phyloP scores from a whole-genome alignment of 2,797 vertebrate genomes.

The Mus minutoides region DNA sequence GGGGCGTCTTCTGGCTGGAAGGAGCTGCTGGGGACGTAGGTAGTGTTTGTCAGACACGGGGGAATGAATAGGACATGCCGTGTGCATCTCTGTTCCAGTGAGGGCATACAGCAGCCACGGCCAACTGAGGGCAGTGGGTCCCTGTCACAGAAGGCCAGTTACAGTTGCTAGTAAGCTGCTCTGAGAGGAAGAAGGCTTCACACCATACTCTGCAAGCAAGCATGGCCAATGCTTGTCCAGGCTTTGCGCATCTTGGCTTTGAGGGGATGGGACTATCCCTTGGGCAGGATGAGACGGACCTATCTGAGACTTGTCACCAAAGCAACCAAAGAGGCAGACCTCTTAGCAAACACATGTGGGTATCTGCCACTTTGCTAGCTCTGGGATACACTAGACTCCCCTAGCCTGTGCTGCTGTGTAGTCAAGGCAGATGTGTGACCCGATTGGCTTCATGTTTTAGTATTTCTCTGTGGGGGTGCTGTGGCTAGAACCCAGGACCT shows the following conservation, averaged over 20 bases:
- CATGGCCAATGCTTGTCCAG: neutral
- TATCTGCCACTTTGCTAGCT: neutral
- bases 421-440: neutral
- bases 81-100: too few species aligned
- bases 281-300: neutral
- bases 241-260: neutral
- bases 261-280: neutral
- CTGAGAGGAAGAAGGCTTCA: neutral
- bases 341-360: neutral
- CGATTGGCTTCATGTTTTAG: neutral
- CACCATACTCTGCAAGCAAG: rapidly evolving
- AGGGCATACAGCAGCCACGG: neutral
- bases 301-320: neutral
- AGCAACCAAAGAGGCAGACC: neutral
- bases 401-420: neutral
- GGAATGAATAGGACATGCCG: neutral
- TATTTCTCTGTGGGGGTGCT: neutral
- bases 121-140: rapidly evolving
- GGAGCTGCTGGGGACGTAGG: neutral
- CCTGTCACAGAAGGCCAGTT: neutral
- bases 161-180: neutral
- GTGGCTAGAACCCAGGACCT: neutral
- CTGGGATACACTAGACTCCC: neutral
- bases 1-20: neutral
- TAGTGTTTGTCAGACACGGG: neutral